Evolutionary conservation across 2,888 invertebrate species (phyloP).

Genomic region (Tridacna crocea): DNA sequence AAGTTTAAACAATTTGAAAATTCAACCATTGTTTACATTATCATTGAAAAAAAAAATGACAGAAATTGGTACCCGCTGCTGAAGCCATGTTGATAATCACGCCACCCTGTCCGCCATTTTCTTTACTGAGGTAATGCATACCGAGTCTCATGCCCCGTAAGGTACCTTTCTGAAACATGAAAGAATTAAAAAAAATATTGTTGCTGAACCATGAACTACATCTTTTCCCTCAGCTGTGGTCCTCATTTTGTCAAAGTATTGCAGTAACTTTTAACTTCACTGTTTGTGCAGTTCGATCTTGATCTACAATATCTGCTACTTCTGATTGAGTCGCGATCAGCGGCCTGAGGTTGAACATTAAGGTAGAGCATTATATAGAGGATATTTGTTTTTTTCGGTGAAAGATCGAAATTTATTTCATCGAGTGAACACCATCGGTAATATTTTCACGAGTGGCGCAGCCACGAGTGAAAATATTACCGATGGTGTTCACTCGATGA

Average conservation of each 20-base stretch:
- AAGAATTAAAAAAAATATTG: not conserved
- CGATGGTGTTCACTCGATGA: no score
- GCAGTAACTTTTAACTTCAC: not conserved
- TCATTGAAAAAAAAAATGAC: no score
- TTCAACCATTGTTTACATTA: no score
- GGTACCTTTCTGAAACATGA: conserved; percentile 86
- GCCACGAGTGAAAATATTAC: no score
- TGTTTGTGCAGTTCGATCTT: not conserved
- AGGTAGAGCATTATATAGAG: not conserved
- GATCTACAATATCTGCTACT: not conserved
- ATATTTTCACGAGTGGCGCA: no score
- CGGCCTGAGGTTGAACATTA: no score
- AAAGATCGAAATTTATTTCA: no score
- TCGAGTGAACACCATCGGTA: no score
- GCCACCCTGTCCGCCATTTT: conserved; percentile 90
- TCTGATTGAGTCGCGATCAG: no score
- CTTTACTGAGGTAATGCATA: conserved; percentile 90
- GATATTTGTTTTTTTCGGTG: no score
- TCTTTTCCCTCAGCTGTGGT: not conserved
- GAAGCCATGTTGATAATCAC: conserved; percentile 90
- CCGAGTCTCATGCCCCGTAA: conserved; percentile 87
- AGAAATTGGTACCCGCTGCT: conserved; percentile 86
- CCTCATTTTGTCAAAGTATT: not conserved
- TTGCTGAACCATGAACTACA: not conserved
- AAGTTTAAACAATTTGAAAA: no score